Evolutionary conservation across 2,888 invertebrate genomes (phyloP), one percentile per base, ranked within the genome.

Genomic region (Nephrotoma appendiculata): DNA sequence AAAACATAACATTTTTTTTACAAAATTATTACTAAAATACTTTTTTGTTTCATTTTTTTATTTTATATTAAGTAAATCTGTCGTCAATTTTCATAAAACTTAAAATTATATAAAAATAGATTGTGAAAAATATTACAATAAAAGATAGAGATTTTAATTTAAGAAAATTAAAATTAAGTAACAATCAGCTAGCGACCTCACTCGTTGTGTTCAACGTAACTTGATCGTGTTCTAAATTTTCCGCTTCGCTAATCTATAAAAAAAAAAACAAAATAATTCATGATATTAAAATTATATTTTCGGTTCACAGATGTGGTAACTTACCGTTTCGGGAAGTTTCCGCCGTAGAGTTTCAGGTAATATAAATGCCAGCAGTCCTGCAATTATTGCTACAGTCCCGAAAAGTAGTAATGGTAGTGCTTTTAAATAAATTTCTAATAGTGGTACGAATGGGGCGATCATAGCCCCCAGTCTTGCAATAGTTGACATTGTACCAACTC

Each of bases 311-410:
- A 6, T 42, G 3, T 7, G 15, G 9, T 85, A 12, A 85, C 88
- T 91, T 86, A 94, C 92, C 42, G 94, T 94, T 90, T 95, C 94
- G 1, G 95, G 95, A 86, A 95, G 89, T 88, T 93, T 93, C 85
- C 91, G 91, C 83, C 93, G 93, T 88, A 93, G 92, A 6, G 95
- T 95, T 92, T 95, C 95, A 0, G 95, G 95, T 88, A 95, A 89
- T 86, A 93, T 90, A n/a, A 94, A 89, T 0, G 93, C 92, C 48
- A 94, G 88, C 1, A 93, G 43, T 12, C 93, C 94, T 5, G 93
- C 93, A 15, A 92, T 86, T 12, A 93, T 89, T 7, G 94, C 93
- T 9, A 92, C 90, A 2, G 89, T 90, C 7, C 93, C 94, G 89
- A 94, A 94, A 83, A 94, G 89, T 31, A 94, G 88, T 89, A 94